Evolutionary conservation across 2,888 invertebrate species (phyloP).

Genomic region (Allolobophora icterica): DNA sequence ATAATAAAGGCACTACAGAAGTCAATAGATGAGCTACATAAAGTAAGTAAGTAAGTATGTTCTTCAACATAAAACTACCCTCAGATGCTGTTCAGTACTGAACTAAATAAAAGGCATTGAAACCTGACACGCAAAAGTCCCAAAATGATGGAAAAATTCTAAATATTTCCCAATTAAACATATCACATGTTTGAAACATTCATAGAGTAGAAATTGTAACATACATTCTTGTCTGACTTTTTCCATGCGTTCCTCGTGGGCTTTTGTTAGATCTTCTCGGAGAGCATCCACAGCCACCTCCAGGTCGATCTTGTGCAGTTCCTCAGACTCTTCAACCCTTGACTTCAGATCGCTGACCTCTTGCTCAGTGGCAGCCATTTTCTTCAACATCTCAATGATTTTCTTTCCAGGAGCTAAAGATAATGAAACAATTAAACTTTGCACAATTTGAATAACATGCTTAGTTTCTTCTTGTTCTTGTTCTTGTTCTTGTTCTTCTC

Average conservation of each 20-base stretch:
- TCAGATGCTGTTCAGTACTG: too few relatives aligned
- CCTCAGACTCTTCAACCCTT: constrained; percentile 52
- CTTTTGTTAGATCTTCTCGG: constrained; percentile 57
- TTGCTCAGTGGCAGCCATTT: constrained; percentile 55
- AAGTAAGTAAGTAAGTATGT: too few relatives aligned
- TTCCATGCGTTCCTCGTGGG: constrained; percentile 56
- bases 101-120: too few relatives aligned
- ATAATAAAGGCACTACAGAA: too few relatives aligned
- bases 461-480: too few relatives aligned
- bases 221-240: constrained; percentile 54
- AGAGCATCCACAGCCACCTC: constrained; percentile 50
- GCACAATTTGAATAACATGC: neutral
- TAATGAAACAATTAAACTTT: neutral
- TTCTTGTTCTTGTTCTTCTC: too few relatives aligned
- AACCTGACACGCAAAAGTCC: too few relatives aligned
- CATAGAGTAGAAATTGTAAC: neutral
- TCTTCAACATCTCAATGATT: constrained; percentile 54
- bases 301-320: constrained; percentile 54
- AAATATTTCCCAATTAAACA: too few relatives aligned
- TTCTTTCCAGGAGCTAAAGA: constrained; percentile 55
- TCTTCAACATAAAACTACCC: too few relatives aligned
- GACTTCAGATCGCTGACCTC: constrained; percentile 56
- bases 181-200: neutral
- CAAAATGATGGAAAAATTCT: too few relatives aligned
- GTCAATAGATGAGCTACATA: too few relatives aligned